Conservation (phyloP, 2,888 invertebrate genomes). For the Cephus nigrinus region DNA sequence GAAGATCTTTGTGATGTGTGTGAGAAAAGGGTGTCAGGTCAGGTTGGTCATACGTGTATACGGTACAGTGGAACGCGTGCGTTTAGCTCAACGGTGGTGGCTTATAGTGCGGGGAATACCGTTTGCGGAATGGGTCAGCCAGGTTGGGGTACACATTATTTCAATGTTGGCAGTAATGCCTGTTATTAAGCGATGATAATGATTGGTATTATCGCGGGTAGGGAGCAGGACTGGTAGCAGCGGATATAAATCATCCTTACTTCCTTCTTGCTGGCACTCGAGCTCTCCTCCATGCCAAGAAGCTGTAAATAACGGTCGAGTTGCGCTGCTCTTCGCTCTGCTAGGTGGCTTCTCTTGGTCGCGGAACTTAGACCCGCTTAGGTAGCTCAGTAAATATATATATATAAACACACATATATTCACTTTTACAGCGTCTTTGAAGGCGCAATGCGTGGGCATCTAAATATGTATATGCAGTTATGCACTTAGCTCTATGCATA, state of each 20-base stretch:
- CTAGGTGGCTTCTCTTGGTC: slow-evolving; percentile 5
- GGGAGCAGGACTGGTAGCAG: slow-evolving; percentile 66
- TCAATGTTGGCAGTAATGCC: slow-evolving; percentile 67
- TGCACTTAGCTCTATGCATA: not conserved
- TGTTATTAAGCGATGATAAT: slow-evolving; percentile 67
- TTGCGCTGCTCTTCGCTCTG: slow-evolving; percentile 33
- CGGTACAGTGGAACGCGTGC: not conserved
- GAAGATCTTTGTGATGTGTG: not conserved
- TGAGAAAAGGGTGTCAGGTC: not conserved
- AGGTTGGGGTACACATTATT: slow-evolving; percentile 54
- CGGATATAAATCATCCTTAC: slow-evolving; percentile 67
- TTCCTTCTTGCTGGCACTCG: slow-evolving; percentile 61
- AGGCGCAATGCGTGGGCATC: not conserved
- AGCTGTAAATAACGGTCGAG: slow-evolving; percentile 62
- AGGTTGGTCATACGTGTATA: not conserved
- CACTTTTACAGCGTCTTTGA: not conserved
- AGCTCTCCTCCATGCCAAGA: slow-evolving; percentile 59
- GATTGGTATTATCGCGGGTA: slow-evolving; percentile 67
- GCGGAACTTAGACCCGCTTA: not conserved
- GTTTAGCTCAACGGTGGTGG: not conserved
- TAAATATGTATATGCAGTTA: not conserved
- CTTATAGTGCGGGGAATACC: slow-evolving; percentile 1
- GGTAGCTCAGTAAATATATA: not conserved
- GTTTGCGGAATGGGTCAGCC: slow-evolving; percentile 25
- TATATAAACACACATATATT: no score